phyloP scores from a whole-genome alignment of 1,140 invertebrate genomes.

The Pygmarrhopalites habei region DNA sequence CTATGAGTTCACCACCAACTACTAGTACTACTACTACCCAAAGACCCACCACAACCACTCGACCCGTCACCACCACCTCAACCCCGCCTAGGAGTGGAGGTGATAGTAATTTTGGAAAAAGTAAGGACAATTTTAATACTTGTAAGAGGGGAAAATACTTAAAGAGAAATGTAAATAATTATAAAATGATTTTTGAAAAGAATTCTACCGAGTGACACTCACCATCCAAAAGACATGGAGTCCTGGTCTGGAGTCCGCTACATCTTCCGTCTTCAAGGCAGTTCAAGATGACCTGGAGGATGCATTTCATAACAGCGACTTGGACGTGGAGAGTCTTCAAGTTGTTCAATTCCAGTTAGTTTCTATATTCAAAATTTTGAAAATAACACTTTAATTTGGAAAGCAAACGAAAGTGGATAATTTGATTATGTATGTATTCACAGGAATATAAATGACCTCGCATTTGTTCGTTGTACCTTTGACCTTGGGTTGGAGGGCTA shows the following conservation, averaged over 20 bases:
- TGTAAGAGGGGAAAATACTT: too few relatives aligned
- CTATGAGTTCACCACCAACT: too few relatives aligned
- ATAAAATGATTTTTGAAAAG: too few relatives aligned
- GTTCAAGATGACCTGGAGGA: conserved; percentile 30
- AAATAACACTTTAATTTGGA: not conserved
- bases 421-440: conserved; percentile 9
- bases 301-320: not conserved
- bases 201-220: conserved; percentile 30
- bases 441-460: conserved; percentile 29
- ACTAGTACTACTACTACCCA: too few relatives aligned
- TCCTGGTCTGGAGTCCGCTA: conserved; percentile 21
- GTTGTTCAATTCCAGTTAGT: conserved; percentile 33
- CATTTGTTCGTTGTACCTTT: conserved; percentile 26
- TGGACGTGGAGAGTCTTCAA: conserved; percentile 26
- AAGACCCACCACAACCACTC: too few relatives aligned
- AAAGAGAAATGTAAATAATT: too few relatives aligned
- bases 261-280: conserved; percentile 16
- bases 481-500: conserved; percentile 30
- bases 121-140: too few relatives aligned
- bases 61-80: too few relatives aligned
- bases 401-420: not conserved
- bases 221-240: conserved; percentile 36
- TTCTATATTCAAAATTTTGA: too few relatives aligned
- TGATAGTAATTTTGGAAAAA: too few relatives aligned
- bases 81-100: too few relatives aligned